These are phyloP conservation scores for Anser brachyrhynchus DNA, from an alignment of 2,113 vertebrate species.

Conservation along the genomic window DNA sequence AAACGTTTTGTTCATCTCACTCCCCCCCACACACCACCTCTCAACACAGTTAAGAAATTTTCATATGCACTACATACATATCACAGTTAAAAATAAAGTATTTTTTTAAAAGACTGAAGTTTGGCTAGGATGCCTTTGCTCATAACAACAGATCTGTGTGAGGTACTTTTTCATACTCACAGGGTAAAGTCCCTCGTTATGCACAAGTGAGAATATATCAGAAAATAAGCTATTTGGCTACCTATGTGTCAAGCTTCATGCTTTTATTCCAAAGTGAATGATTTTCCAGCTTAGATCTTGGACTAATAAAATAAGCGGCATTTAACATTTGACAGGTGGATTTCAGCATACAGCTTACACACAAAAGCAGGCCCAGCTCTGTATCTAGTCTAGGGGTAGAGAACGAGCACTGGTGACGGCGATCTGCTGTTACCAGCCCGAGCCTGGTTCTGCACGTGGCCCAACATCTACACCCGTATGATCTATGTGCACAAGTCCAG, in stretches of 20 bases:
- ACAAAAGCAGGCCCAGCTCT: neutral
- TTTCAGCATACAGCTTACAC: neutral
- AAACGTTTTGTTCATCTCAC: rapidly evolving
- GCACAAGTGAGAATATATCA: neutral
- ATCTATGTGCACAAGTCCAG: neutral
- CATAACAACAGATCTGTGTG: rapidly evolving
- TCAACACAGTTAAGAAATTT: rapidly evolving
- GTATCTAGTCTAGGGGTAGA: neutral
- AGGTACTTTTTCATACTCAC: neutral
- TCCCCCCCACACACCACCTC: neutral
- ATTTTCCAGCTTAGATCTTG: neutral
- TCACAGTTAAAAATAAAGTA: neutral
- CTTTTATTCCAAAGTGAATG: neutral
- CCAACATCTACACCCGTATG: neutral
- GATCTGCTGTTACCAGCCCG: neutral
- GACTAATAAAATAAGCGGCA: neutral
- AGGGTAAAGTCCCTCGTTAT: neutral
- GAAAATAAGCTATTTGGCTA: neutral
- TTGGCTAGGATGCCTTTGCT: neutral
- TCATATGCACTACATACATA: neutral
- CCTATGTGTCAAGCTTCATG: neutral
- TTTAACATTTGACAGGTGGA: neutral
- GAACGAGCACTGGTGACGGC: neutral
- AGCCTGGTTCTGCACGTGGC: neutral
- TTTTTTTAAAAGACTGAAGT: neutral